phyloP scores from a whole-genome alignment of 2,113 vertebrate genomes.

The Papio anubis region DNA sequence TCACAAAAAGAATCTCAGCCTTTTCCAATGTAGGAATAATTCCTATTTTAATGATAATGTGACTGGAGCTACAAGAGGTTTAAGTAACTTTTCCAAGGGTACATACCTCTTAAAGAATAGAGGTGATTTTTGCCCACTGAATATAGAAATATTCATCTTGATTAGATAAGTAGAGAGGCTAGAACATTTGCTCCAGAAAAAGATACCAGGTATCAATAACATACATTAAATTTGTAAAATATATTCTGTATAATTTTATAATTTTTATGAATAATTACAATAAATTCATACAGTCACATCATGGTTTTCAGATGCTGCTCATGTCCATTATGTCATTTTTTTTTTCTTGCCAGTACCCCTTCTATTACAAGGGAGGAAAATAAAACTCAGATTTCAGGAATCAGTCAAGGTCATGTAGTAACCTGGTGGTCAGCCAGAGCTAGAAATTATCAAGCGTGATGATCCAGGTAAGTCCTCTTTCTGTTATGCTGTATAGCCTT shows the following conservation, averaged over 20 bases:
- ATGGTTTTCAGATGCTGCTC: neutral
- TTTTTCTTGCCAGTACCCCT: neutral
- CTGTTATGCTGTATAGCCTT: neutral
- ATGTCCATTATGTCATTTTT: neutral
- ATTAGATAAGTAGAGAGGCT: neutral
- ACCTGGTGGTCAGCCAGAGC: neutral
- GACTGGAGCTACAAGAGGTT: neutral
- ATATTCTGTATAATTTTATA: neutral
- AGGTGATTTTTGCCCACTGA: neutral
- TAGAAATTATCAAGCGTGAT: neutral
- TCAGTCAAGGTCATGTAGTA: neutral
- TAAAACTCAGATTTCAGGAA: neutral
- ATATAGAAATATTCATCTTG: neutral
- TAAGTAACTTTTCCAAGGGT: neutral
- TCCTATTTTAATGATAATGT: slow-evolving; percentile 8
- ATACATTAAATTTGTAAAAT: neutral
- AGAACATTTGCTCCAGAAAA: neutral
- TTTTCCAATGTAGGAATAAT: neutral
- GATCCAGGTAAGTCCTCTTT: neutral
- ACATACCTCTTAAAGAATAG: neutral
- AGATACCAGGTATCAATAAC: neutral
- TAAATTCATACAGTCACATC: neutral
- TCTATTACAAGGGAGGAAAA: neutral
- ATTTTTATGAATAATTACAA: neutral
- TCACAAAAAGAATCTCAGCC: neutral